Conservation (phyloP, 2,888 invertebrate genomes). For the Caradrina kadenii region DNA sequence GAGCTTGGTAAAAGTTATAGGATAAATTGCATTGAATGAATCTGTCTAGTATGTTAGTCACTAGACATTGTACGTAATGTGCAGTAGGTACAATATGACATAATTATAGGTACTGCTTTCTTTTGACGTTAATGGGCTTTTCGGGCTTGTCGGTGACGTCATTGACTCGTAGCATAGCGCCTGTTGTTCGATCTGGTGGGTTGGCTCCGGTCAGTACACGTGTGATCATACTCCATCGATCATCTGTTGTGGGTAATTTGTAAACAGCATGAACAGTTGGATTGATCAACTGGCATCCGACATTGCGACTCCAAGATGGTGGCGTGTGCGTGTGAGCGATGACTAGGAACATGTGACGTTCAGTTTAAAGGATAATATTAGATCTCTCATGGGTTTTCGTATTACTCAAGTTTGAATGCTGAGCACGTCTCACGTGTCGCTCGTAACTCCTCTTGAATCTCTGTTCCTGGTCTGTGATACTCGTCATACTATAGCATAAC, state of each 20-base stretch:
- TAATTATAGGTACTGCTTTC: conserved; percentile 20
- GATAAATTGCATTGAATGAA: neutral
- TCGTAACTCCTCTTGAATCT: neutral
- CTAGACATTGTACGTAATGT: neutral
- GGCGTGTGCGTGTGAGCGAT: too few relatives aligned
- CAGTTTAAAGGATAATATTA: conserved; percentile 1
- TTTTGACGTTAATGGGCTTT: conserved; percentile 25
- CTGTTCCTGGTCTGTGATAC: neutral
- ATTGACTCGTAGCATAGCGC: too few relatives aligned
- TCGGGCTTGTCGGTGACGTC: too few relatives aligned
- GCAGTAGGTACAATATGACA: neutral
- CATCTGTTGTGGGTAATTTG: too few relatives aligned
- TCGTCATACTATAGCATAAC: neutral
- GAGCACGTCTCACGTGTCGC: neutral
- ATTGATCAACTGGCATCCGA: neutral
- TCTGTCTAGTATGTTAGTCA: neutral
- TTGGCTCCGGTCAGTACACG: too few relatives aligned
- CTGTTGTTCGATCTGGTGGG: too few relatives aligned
- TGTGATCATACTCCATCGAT: too few relatives aligned
- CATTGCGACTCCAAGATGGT: too few relatives aligned
- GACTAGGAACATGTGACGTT: too few relatives aligned
- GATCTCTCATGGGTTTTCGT: neutral
- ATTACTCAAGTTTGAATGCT: neutral
- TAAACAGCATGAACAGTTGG: too few relatives aligned
- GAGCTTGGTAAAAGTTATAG: too few relatives aligned